Base-by-base conservation (phyloP, 2,888 invertebrate species). In the Gryllus longicercus region DNA sequence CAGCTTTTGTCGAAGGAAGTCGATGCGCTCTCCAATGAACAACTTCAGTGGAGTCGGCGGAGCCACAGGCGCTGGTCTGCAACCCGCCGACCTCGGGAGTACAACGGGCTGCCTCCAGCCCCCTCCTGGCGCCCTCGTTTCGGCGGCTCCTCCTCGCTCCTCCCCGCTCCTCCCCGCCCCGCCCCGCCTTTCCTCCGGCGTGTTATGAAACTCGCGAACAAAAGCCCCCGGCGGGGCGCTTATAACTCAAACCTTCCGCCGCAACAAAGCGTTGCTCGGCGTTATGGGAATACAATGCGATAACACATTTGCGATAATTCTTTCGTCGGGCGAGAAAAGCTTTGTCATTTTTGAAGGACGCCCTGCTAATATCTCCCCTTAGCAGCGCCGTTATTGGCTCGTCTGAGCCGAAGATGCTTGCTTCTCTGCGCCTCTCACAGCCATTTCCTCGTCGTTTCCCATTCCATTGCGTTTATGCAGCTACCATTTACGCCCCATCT, bases 281-380 rank as follows among this genome's bases (percentile, higher is more conserved):
- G 63, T 63, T 63, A 63, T 63, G 63, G 63, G 63, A 63, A 63
- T 63, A 63, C 63, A 63, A 18, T 63, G 63, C 63, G n/a, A 63
- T 63, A 63, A 63, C 63, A 63, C n/a, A 63, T 63, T 63, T 18
- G 63, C 63, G n/a, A n/a, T 63, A 63, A 63, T 63, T 63, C 63
- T 63, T 63, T 63, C 63, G 63, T 63, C 63, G 63, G 63, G 63
- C 63, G 63, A 63, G n/a, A 63, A 14, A 63, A 63, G 63, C 63
- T 63, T 38, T 38, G 38, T 38, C 38, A 38, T 38, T 38, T 38
- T 38, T 38, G 38, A 38, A 38, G 38, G 38, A 38, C 38, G 38
- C 38, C 38, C 38, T 38, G 38, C 38, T 38, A 38, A 38, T 38
- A 38, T 38, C 38, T 38, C 38, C 38, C 38, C 38, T 38, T 38